phyloP scores from a whole-genome alignment of 2,888 invertebrate genomes.

The Epistrophe eligans region DNA sequence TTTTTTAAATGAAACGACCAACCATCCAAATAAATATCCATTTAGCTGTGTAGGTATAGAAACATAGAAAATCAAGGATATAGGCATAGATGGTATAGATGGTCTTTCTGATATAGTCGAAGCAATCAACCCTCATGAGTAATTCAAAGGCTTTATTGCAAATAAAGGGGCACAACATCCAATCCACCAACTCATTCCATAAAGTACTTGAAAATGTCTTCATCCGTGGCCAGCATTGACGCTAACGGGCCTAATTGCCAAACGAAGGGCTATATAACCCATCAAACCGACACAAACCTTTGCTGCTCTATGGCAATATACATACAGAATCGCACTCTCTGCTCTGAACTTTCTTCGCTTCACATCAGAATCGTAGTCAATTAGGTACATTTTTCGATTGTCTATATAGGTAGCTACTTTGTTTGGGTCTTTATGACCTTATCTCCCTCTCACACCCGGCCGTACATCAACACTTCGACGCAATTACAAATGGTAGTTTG shows the following conservation, averaged over 20 bases:
- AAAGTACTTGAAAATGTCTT: slow-evolving; percentile 56
- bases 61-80: neutral
- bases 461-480: slow-evolving; percentile 68
- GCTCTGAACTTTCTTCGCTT: slow-evolving; percentile 55
- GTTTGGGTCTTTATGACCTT: slow-evolving; percentile 1
- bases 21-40: slow-evolving; percentile 52
- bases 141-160: slow-evolving; percentile 71
- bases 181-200: slow-evolving; percentile 14
- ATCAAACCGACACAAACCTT: slow-evolving; percentile 31
- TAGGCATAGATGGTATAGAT: neutral
- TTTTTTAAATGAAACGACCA: slow-evolving; percentile 46
- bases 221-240: slow-evolving; percentile 37
- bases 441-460: neutral
- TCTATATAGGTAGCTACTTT: neutral
- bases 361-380: slow-evolving; percentile 62
- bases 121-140: slow-evolving; percentile 68
- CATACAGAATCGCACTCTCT: slow-evolving; percentile 26
- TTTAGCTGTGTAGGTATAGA: neutral
- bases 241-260: slow-evolving; percentile 64
- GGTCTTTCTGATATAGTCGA: slow-evolving; percentile 16
- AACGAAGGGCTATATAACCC: slow-evolving; percentile 29
- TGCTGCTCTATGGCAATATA: neutral
- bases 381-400: slow-evolving; percentile 72
- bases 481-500: slow-evolving; percentile 73
- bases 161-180: slow-evolving; percentile 61